Conservation (phyloP, 2,113 vertebrate species). For the Mastomys natalensis region DNA sequence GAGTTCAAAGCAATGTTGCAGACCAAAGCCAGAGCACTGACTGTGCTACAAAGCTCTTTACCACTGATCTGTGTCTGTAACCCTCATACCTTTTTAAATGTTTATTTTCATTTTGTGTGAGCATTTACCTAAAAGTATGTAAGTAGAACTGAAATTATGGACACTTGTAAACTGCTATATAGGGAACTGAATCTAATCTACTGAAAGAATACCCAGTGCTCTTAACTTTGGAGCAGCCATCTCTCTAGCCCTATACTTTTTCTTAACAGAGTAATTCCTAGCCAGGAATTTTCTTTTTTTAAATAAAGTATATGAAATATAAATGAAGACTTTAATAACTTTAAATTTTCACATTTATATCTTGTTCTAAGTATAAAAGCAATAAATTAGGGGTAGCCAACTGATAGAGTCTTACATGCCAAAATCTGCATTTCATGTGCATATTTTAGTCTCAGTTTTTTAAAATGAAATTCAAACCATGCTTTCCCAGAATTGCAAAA, state of each 20-base stretch:
- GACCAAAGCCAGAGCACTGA: not conserved
- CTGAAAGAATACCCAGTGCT: not conserved
- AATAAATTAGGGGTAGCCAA: not conserved
- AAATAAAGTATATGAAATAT: not conserved
- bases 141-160: not conserved
- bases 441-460: constrained; percentile 30
- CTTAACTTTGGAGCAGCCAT: not conserved
- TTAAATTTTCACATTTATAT: constrained; percentile 15
- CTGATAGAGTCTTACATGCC: not conserved
- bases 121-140: not conserved
- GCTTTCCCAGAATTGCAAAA: not conserved
- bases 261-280: not conserved
- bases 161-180: not conserved
- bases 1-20: not conserved
- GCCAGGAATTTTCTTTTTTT: constrained; percentile 41
- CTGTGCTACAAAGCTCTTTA: not conserved
- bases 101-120: not conserved
- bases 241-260: not conserved
- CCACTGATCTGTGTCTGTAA: not conserved
- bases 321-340: constrained; percentile 43
- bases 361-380: constrained; percentile 39
- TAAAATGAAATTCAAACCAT: constrained; percentile 26
- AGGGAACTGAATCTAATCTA: not conserved
- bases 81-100: constrained; percentile 18
- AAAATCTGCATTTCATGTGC: not conserved